Percentiles rank a stretch among this genome's conserved stretches.
Evolutionary conservation across 2,113 vertebrate genomes (phyloP).

Genomic region (Nipponia nippon): DNA sequence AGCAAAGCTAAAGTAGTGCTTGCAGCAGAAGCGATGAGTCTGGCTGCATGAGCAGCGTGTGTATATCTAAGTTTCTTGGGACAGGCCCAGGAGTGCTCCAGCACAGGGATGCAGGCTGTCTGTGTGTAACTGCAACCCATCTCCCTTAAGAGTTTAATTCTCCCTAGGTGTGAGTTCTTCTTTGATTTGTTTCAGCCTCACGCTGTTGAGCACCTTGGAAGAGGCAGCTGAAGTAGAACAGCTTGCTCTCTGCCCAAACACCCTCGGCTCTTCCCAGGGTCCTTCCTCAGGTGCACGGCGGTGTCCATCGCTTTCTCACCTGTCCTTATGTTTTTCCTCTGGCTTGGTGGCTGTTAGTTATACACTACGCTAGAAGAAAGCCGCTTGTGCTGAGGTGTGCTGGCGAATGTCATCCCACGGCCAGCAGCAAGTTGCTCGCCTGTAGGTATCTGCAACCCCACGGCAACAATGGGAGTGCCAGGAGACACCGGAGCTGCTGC

Average conservation of each 20-base stretch:
- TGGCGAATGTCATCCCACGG: too few relatives aligned
- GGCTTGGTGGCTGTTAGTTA: background rate
- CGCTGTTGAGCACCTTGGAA: background rate
- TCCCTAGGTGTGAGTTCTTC: background rate
- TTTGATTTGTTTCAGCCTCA: background rate
- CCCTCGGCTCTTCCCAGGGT: background rate
- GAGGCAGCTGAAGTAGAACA: background rate
- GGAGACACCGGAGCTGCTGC: background rate
- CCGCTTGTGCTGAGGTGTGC: background rate
- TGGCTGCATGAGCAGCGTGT: background rate
- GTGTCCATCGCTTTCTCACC: background rate
- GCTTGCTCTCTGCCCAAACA: background rate
- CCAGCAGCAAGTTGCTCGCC: background rate
- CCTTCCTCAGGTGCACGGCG: background rate
- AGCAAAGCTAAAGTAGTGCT: background rate
- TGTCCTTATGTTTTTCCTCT: background rate
- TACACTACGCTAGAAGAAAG: rapidly evolving
- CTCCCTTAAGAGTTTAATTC: background rate
- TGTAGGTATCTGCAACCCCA: background rate
- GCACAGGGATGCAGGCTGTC: rapidly evolving
- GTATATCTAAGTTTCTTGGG: background rate
- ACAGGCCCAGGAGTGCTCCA: background rate
- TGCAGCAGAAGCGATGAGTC: background rate
- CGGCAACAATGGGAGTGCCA: background rate
- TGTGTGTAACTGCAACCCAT: rapidly evolving